Base-by-base conservation (phyloP, 2,113 vertebrate species). In the Mystacornis crossleyi region DNA sequence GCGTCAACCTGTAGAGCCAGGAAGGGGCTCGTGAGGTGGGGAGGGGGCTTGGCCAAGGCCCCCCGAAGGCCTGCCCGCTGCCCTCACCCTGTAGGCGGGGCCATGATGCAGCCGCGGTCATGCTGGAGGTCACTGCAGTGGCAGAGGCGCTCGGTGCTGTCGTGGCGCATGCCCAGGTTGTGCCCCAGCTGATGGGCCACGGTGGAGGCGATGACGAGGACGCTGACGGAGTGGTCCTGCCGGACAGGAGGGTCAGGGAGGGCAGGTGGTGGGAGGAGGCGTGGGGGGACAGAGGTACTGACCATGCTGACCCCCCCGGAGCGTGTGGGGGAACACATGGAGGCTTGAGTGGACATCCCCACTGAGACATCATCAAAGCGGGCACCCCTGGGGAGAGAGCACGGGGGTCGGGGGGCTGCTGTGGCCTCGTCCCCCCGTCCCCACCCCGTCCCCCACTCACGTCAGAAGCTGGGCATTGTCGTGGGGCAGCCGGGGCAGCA, bases 391-490 rank as follows among this genome's bases (percentile, higher is more conserved):
- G 7, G 64, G 48, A 47, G 33, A 81, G 14, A 79, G 61, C 14
- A 18, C 60, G 74, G 2, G n/a, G 5, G 45, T 11, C 9, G 9
- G 15, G 33, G 18, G 47, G 19, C 61, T 62, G 54, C 42, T 21
- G 5, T 0, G 1, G 34, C 40, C 23, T 34, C 1, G 0, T 7
- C 26, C 42, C 54, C 48, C n/a, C 1, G 0, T 33, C 29, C 50
- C 55, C 18, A 4, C 4, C 34, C 25, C 8, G 10, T 13, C 38
- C 80, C 57, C 9, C 14, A 87, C 99, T 98, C 98, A 99, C 99
- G 99, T 99, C 87, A 99, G 93, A 19, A 99, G 99, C 97, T 99
- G 99, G 14, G 99, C 99, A 1, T 99, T 99, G 98, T 99, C 99
- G 0, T 99, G 99, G 23, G 97, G 98, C 42, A 99, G 90, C 17